Percentiles rank a stretch among this genome's conserved stretches.
These are phyloP conservation scores for Amazonetta brasiliensis DNA, from an alignment of 2,797 vertebrate species.

Conservation along the genomic window DNA sequence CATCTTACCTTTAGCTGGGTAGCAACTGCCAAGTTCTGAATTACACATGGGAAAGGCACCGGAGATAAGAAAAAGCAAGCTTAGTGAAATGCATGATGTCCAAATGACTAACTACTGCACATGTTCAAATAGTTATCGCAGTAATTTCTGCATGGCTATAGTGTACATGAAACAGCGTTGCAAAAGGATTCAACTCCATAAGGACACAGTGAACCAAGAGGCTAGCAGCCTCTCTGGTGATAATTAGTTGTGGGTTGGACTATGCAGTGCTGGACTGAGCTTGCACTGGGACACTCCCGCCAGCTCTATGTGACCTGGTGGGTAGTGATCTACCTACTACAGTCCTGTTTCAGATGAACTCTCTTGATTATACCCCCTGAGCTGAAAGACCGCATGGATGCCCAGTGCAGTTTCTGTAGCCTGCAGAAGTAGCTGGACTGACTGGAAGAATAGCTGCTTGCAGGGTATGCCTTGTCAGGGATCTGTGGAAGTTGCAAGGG, in stretches of 20 bases:
- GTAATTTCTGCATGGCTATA: background rate
- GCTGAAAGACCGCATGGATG: background rate
- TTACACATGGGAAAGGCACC: rapidly evolving
- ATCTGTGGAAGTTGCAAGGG: background rate
- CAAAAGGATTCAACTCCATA: background rate
- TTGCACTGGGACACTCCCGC: background rate
- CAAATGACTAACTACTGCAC: background rate
- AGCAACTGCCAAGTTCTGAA: background rate
- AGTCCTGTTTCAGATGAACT: background rate
- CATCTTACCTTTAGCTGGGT: background rate
- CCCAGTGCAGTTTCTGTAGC: background rate
- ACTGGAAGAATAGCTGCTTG: background rate
- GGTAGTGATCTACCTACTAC: background rate
- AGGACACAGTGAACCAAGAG: background rate
- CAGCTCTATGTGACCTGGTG: background rate
- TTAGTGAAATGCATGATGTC: background rate
- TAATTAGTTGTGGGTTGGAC: background rate
- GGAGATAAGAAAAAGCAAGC: constrained; percentile 4
- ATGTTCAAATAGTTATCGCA: background rate
- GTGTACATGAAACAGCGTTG: background rate
- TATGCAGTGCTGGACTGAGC: background rate
- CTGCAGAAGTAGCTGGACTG: background rate
- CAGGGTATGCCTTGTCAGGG: background rate
- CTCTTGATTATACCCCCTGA: background rate
- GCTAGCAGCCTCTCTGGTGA: background rate